Conservation (phyloP, 2,113 vertebrate genomes). For the Nettapus auritus region DNA sequence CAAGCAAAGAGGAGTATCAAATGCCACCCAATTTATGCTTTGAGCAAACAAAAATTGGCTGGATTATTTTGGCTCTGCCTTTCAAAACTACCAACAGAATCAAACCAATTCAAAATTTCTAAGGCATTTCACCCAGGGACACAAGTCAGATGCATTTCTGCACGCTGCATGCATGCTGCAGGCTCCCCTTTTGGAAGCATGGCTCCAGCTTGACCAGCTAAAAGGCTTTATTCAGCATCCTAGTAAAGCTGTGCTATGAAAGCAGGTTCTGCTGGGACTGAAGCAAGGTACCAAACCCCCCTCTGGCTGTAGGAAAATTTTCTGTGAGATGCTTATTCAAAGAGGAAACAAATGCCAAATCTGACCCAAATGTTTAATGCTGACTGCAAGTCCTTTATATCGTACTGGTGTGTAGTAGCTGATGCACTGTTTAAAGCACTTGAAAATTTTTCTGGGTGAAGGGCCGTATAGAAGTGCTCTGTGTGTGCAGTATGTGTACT, state of each 20-base stretch:
- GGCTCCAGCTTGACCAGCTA: conserved; percentile 39
- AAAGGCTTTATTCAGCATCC: conserved; percentile 4
- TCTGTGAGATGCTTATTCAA: not conserved
- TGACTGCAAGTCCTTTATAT: not conserved
- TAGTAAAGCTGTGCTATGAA: conserved; percentile 45
- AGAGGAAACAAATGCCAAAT: not conserved
- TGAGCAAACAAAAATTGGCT: not conserved
- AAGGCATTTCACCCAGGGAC: conserved; percentile 51
- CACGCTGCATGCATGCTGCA: conserved; percentile 54
- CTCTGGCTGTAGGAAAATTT: not conserved
- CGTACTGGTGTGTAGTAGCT: not conserved
- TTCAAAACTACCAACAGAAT: not conserved
- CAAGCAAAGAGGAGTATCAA: not conserved
- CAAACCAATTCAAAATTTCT: not conserved
- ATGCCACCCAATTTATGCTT: conserved; percentile 4
- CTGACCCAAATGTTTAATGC: not conserved
- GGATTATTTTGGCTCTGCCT: not conserved
- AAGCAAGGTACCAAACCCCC: not conserved
- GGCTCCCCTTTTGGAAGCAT: conserved; percentile 46
- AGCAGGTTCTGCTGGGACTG: conserved; percentile 44
- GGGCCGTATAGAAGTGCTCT: not conserved
- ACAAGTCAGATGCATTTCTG: conserved; percentile 33
- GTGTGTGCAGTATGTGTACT: not conserved
- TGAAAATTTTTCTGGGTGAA: not conserved
- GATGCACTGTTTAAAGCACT: not conserved